Base-by-base conservation (phyloP, 1,140 invertebrate species). In the Caenorhabditis briggsae region DNA sequence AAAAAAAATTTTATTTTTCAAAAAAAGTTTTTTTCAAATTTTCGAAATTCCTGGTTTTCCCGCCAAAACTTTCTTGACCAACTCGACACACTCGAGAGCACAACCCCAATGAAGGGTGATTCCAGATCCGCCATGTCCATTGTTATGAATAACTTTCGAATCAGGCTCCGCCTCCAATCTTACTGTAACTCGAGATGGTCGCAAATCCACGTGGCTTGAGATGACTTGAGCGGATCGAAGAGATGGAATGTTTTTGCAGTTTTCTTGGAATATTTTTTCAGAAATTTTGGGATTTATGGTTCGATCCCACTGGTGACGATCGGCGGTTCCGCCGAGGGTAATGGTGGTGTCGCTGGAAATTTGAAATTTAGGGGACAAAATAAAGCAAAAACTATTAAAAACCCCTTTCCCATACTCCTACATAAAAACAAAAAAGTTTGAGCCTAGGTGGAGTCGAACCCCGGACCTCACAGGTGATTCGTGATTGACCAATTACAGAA, bases 81-180 rank as follows among this genome's bases (percentile, higher is more conserved):
- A 92, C 41, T 94, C 89, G 1, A 96, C 94, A 0, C 96, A 96
- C 89, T 96, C 94, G 82, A 95, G 94, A 2, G 95, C 95, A 2
- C 96, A 96, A 50, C 96, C 96, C 18, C 96, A 96, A 12, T 96
- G 95, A 50, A 96, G 95, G 84, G 95, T 95, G 1, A 97, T 95
- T 8, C 97, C 96, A 93, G 97, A 96, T 5, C 96, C 96, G 2
- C 96, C 96, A 91, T 97, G 96, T 5, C 96, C 97, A 92, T 97
- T 97, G 92, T 97, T 96, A 92, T 98, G 96, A 0, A 97, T 95
- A 18, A 96, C 92, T 93, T 95, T 86, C 7, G 88, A 14, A 89
- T 91, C 91, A 12, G 92, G 50, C 89, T 92, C 96, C 6, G 93
- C 92, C 90, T 96, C 96, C 41, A 97, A 94, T 83, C 96, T 93